phyloP scores from a whole-genome alignment of 2,888 invertebrate genomes.

The Cecidostiba fungosa region DNA sequence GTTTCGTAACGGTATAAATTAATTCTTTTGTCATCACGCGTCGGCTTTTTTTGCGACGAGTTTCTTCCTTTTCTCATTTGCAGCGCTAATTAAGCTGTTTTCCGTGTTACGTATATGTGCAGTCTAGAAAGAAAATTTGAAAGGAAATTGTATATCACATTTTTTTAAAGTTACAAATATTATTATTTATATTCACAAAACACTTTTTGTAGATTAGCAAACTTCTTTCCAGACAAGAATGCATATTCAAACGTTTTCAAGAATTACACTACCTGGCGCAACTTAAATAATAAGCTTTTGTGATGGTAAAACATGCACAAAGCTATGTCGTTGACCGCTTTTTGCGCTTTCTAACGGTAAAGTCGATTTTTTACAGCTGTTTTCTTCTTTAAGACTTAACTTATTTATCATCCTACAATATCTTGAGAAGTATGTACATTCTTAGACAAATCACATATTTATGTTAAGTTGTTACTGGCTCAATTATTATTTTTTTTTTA shows the following conservation, averaged over 20 bases:
- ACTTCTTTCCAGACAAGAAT: neutral
- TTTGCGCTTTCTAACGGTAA: constrained; percentile 12
- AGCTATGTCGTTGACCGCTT: constrained; percentile 13
- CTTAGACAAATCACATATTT: no score
- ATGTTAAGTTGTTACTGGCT: no score
- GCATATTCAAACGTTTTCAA: neutral
- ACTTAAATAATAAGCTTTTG: neutral
- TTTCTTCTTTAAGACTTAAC: constrained; percentile 9
- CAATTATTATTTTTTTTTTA: no score
- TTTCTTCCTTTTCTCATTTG: constrained; percentile 49
- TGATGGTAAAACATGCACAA: neutral
- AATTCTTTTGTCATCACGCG: constrained; percentile 20
- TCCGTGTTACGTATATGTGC: neutral
- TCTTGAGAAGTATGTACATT: neutral
- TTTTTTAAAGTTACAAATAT: neutral
- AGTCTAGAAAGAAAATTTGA: neutral
- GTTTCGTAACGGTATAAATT: constrained; percentile 56
- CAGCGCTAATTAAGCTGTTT: constrained; percentile 27
- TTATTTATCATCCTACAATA: constrained; percentile 1
- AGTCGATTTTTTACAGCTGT: neutral
- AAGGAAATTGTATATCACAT: neutral
- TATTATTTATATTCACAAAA: neutral
- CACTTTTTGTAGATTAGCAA: neutral
- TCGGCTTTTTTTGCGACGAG: constrained; percentile 19
- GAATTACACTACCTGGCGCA: neutral